phyloP scores from a whole-genome alignment of 2,888 invertebrate species.

The Oeneis ivallda region DNA sequence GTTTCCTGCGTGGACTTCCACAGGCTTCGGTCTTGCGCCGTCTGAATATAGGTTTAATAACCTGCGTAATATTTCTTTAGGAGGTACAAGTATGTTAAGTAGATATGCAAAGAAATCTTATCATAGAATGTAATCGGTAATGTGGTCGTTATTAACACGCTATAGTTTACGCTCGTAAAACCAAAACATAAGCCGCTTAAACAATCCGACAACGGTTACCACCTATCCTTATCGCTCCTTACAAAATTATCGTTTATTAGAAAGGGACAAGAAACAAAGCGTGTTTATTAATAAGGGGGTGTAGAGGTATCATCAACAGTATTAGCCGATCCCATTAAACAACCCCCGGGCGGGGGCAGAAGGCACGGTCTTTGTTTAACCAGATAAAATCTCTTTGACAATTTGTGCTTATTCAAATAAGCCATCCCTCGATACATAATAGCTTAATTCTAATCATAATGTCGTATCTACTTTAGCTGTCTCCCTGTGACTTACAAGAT shows the following conservation, averaged over 20 bases:
- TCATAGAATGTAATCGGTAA: background rate
- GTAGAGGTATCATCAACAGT: slow-evolving; percentile 72
- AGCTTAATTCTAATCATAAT: slow-evolving; percentile 65
- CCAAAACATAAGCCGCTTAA: slow-evolving; percentile 56
- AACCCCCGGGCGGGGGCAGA: slow-evolving; percentile 75
- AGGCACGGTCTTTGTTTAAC: slow-evolving; percentile 78
- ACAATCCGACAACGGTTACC: slow-evolving; percentile 55
- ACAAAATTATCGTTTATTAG: slow-evolving; percentile 24
- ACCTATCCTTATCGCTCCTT: slow-evolving; percentile 41
- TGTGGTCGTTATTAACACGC: slow-evolving; percentile 42
- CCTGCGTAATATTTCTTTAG: no score
- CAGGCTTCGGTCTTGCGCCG: no score
- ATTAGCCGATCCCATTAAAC: slow-evolving; percentile 78
- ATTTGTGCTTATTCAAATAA: slow-evolving; percentile 81
- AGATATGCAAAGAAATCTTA: background rate
- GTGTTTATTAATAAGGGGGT: slow-evolving; percentile 70
- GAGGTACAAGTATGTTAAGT: no score
- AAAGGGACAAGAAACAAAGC: slow-evolving; percentile 47
- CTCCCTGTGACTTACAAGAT: slow-evolving; percentile 32
- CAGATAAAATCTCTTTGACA: slow-evolving; percentile 82
- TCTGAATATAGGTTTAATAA: no score
- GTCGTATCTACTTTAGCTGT: slow-evolving; percentile 30
- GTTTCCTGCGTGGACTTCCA: no score
- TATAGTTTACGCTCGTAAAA: slow-evolving; percentile 26
- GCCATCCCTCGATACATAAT: slow-evolving; percentile 71